phyloP scores from a whole-genome alignment of 2,113 vertebrate genomes.

The Delphinus delphis region DNA sequence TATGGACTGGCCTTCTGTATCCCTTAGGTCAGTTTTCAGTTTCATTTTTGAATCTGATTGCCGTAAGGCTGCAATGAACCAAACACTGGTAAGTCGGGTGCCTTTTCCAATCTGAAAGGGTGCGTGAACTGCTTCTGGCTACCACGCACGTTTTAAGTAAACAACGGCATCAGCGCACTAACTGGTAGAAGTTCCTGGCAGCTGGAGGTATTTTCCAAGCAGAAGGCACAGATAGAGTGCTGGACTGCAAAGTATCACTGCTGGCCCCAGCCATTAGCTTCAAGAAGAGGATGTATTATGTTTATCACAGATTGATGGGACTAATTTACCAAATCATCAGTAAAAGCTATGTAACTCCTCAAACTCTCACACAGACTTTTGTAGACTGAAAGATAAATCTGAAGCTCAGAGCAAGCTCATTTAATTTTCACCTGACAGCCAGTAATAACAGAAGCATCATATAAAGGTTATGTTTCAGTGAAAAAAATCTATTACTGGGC shows the following conservation, averaged over 20 bases:
- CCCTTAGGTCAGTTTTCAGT: not conserved
- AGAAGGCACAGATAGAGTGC: not conserved
- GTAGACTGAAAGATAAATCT: conserved; percentile 77
- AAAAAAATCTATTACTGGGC: conserved; percentile 71
- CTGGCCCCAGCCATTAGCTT: not conserved
- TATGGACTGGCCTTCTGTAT: not conserved
- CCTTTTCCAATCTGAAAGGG: not conserved
- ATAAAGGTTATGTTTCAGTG: conserved; percentile 77
- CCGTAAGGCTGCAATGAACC: not conserved
- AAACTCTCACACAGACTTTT: conserved; percentile 61
- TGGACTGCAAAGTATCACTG: not conserved
- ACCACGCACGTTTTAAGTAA: not conserved
- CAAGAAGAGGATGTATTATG: conserved; percentile 10
- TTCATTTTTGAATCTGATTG: conserved; percentile 10
- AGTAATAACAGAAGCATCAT: conserved; percentile 75
- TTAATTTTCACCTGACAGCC: conserved; percentile 74
- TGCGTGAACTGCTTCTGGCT: not conserved
- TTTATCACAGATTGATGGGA: conserved; percentile 56
- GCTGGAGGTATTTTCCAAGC: not conserved
- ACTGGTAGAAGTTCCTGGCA: not conserved
- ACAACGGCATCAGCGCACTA: not conserved
- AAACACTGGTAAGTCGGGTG: not conserved
- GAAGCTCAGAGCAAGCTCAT: conserved; percentile 64
- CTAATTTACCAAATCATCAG: conserved; percentile 65
- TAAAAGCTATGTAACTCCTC: conserved; percentile 61